Evolutionary conservation across 2,113 vertebrate species (phyloP).

Genomic region (Gyps fulvus): DNA sequence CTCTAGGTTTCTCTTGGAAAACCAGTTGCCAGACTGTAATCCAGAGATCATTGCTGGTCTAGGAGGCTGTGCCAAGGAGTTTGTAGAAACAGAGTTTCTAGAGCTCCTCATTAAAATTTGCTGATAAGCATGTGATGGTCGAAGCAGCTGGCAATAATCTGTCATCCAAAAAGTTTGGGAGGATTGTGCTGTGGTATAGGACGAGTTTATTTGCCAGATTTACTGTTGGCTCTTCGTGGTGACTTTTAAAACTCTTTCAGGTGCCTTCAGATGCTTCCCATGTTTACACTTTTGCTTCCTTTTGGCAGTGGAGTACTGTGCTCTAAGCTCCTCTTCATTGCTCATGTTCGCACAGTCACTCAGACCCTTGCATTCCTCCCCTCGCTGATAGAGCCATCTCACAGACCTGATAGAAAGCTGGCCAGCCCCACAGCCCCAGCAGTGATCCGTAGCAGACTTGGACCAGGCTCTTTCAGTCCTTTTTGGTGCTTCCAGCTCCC

Average conservation of each 20-base stretch:
- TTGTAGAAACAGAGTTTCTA: neutral
- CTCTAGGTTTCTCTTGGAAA: neutral
- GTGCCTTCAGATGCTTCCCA: neutral
- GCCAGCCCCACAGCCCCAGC: neutral
- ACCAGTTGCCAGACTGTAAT: neutral
- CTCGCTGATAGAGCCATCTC: conserved; percentile 16
- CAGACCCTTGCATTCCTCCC: neutral
- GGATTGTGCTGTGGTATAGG: neutral
- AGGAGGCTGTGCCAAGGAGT: neutral
- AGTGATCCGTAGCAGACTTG: neutral
- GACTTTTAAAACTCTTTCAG: neutral
- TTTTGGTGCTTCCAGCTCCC: conserved; percentile 1
- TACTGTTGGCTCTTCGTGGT: neutral
- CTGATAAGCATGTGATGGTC: neutral
- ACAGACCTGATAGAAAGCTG: conserved; percentile 17
- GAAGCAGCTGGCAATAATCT: neutral
- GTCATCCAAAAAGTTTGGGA: neutral
- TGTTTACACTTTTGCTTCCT: neutral
- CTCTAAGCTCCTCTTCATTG: neutral
- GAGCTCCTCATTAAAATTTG: neutral
- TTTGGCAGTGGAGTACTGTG: neutral
- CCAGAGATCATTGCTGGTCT: neutral
- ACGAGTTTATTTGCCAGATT: neutral
- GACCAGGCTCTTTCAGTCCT: neutral
- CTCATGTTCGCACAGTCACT: neutral